phyloP scores from a whole-genome alignment of 2,797 vertebrate genomes.

The Rhynchonycteris naso region DNA sequence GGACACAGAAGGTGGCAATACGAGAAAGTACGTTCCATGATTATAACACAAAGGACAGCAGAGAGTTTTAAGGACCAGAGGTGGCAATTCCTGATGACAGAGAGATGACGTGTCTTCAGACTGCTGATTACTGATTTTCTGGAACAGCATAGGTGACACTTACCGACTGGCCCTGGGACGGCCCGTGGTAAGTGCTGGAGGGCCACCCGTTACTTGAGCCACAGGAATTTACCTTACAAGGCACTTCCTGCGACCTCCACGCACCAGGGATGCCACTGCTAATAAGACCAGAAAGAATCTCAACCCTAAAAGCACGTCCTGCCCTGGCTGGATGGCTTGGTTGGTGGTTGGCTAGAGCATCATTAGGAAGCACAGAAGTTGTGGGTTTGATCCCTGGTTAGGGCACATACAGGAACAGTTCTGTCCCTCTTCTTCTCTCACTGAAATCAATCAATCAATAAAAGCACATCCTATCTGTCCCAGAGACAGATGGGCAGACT shows the following conservation, averaged over 20 bases:
- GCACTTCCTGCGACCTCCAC: rapidly evolving
- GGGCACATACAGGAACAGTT: too few relatives aligned
- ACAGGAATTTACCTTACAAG: neutral
- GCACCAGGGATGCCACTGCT: neutral
- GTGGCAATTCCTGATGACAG: rapidly evolving
- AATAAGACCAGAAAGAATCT: rapidly evolving
- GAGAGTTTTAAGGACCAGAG: neutral
- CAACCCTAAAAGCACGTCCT: neutral
- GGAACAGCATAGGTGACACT: rapidly evolving
- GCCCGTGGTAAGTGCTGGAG: neutral
- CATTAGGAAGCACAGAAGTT: too few relatives aligned
- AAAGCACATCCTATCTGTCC: neutral
- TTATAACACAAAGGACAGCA: rapidly evolving
- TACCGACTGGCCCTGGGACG: rapidly evolving
- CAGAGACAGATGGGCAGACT: neutral
- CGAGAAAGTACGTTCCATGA: rapidly evolving
- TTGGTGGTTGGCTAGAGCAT: too few relatives aligned
- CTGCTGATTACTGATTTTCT: neutral
- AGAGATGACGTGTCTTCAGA: rapidly evolving
- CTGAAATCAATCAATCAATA: too few relatives aligned
- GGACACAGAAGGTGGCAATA: neutral
- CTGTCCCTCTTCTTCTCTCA: too few relatives aligned
- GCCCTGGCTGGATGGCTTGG: too few relatives aligned
- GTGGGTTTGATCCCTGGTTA: too few relatives aligned
- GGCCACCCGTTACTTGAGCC: rapidly evolving